phyloP scores from a whole-genome alignment of 92 coral and sea anemone genomes.

The Meandrina meandrites region DNA sequence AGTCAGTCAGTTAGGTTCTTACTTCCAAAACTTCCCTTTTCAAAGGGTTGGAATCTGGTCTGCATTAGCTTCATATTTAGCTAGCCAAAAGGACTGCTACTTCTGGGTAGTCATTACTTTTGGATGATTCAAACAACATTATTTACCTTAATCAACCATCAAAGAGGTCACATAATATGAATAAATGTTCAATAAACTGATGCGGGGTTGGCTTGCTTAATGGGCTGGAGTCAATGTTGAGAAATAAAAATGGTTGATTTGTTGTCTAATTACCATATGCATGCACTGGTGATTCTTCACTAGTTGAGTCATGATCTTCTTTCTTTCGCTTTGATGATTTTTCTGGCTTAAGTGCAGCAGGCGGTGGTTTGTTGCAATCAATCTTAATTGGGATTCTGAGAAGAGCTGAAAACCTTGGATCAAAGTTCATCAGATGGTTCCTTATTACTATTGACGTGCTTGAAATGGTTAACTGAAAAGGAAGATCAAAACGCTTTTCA shows the following conservation, averaged over 20 bases:
- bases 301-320: not conserved
- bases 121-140: no score
- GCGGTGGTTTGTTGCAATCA: constrained; percentile 48
- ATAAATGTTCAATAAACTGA: no score
- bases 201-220: no score
- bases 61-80: no score
- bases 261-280: not conserved
- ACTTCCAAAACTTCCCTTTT: no score
- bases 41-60: no score
- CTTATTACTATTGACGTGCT: not conserved
- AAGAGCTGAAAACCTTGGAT: constrained; percentile 68
- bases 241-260: not conserved
- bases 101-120: no score
- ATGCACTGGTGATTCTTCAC: not conserved
- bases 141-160: no score
- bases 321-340: constrained; percentile 52
- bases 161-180: no score
- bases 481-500: not conserved
- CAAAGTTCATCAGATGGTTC: constrained; percentile 45
- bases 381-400: constrained; percentile 58
- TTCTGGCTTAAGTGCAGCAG: not conserved
- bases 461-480: constrained; percentile 23
- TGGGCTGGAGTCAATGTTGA: no score
- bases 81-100: no score
- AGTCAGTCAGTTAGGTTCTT: no score